Percentiles rank a stretch among this genome's conserved stretches.
phyloP scores from a whole-genome alignment of 2,797 vertebrate genomes.

The Labeo calbasu region DNA sequence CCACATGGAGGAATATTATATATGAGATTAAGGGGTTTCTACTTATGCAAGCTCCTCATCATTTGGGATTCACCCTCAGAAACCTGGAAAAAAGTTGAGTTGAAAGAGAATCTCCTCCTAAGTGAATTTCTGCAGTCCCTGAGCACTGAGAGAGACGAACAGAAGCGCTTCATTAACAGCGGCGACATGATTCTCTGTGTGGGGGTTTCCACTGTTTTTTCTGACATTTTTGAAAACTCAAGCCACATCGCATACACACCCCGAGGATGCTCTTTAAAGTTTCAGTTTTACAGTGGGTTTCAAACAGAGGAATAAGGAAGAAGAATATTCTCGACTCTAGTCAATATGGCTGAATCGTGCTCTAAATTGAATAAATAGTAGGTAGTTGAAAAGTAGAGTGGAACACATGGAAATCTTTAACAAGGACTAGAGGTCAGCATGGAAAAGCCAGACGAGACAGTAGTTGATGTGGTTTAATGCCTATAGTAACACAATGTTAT shows the following conservation, averaged over 20 bases:
- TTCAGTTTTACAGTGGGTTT: slow-evolving; percentile 54
- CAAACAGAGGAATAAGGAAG: slow-evolving; percentile 50
- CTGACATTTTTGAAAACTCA: slow-evolving; percentile 43
- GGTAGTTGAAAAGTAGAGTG: not conserved
- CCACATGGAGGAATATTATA: slow-evolving; percentile 7
- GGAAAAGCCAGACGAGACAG: not conserved
- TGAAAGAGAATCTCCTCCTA: slow-evolving; percentile 60
- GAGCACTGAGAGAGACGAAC: slow-evolving; percentile 9
- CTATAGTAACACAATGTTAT: not conserved
- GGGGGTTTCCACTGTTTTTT: slow-evolving; percentile 61
- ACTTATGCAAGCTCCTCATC: slow-evolving; percentile 22
- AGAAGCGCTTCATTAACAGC: slow-evolving; percentile 64
- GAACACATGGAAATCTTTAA: not conserved
- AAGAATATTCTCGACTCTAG: slow-evolving; percentile 1
- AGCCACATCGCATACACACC: slow-evolving; percentile 61
- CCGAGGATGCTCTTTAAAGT: slow-evolving; percentile 66
- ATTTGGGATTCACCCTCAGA: slow-evolving; percentile 49
- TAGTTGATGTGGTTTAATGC: not conserved
- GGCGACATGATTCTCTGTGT: slow-evolving; percentile 62
- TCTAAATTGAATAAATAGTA: not conserved
- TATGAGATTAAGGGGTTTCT: not conserved
- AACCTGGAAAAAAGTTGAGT: slow-evolving; percentile 47
- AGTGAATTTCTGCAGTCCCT: slow-evolving; percentile 48
- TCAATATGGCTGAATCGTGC: not conserved
- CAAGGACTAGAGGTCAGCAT: not conserved